Evolutionary conservation across 92 coral and sea anemone genomes (phyloP).

Genomic region (Zoanthus sansibaricus): DNA sequence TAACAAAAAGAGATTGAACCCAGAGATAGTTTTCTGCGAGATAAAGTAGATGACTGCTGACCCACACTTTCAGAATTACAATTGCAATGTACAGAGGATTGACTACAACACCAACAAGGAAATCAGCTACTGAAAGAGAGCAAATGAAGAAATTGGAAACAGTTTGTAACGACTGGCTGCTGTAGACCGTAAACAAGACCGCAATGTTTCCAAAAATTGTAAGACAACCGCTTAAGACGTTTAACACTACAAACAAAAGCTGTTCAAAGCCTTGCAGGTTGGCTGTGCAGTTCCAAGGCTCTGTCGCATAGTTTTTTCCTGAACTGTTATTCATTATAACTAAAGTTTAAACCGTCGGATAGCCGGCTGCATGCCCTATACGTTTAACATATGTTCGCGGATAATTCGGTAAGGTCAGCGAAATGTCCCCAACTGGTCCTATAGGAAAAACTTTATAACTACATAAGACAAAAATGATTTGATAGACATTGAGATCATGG

Average conservation of each 20-base stretch:
- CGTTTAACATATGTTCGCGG: too few species aligned
- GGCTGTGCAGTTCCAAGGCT: conserved; percentile 31
- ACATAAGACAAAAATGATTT: too few species aligned
- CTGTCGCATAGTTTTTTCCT: neutral
- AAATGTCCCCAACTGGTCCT: too few species aligned
- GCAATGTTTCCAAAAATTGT: conserved; percentile 50
- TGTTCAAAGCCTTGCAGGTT: conserved; percentile 29
- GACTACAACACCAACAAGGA: conserved; percentile 54
- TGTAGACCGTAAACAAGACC: conserved; percentile 47
- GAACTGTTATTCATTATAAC: neutral
- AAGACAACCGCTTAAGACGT: conserved; percentile 30
- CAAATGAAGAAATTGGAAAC: conserved; percentile 60
- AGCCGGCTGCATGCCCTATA: neutral
- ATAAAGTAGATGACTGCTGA: conserved; percentile 58
- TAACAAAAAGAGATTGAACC: conserved; percentile 58
- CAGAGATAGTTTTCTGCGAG: conserved; percentile 57
- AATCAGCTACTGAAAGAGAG: conserved; percentile 54
- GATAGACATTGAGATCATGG: too few species aligned
- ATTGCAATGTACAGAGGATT: conserved; percentile 63
- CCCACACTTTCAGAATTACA: conserved; percentile 51
- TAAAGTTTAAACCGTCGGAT: neutral
- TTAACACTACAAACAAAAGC: conserved; percentile 37
- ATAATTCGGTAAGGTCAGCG: too few species aligned
- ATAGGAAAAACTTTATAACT: too few species aligned
- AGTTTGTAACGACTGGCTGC: conserved; percentile 47